phyloP scores from a whole-genome alignment of 2,888 invertebrate species.

The Schizaphis graminum region DNA sequence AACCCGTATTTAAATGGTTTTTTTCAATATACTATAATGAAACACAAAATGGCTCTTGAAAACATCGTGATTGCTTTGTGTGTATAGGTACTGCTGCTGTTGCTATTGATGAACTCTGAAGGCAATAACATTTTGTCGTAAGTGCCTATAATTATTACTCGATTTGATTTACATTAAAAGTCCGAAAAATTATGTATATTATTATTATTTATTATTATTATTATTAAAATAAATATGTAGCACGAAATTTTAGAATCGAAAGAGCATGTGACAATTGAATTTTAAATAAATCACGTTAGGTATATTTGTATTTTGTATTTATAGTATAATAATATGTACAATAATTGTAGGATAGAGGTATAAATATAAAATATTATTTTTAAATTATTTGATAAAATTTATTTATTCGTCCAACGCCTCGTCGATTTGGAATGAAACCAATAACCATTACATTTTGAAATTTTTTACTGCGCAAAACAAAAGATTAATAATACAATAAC shows the following conservation, averaged over 20 bases:
- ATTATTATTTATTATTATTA: no score
- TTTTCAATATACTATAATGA: slow-evolving; percentile 5
- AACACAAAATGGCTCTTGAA: slow-evolving; percentile 17
- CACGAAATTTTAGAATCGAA: neutral
- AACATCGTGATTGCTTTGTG: slow-evolving; percentile 35
- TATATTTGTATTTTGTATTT: neutral
- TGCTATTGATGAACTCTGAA: neutral
- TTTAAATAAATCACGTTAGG: neutral
- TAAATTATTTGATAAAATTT: neutral
- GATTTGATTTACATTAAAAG: neutral
- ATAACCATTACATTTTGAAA: neutral
- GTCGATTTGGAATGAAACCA: neutral
- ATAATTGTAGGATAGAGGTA: neutral
- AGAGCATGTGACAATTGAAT: neutral
- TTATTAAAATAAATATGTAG: neutral
- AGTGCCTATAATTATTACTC: neutral
- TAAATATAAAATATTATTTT: neutral
- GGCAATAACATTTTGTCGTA: neutral
- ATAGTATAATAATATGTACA: neutral
- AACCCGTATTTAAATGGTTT: slow-evolving; percentile 50
- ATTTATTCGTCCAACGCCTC: neutral
- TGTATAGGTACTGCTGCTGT: neutral
- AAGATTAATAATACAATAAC: neutral
- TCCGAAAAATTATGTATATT: neutral
- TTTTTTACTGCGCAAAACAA: neutral